Evolutionary conservation across 2,113 vertebrate genomes (phyloP).

Genomic region (Spea bombifrons): DNA sequence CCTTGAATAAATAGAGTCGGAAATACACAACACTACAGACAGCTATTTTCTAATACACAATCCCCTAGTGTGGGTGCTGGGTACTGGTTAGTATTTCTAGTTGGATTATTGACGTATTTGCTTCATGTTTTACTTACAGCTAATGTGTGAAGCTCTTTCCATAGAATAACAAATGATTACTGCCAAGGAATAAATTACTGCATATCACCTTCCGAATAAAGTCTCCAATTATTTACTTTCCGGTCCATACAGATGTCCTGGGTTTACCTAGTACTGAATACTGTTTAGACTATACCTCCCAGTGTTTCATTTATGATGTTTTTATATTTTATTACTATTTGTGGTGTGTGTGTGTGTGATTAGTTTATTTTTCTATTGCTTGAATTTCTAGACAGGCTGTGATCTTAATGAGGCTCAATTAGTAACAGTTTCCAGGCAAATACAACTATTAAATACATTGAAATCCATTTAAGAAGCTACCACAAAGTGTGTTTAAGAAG

Average conservation of each 20-base stretch:
- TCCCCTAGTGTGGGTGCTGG: not conserved
- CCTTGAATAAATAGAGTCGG: too few relatives aligned
- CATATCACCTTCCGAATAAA: constrained; percentile 42
- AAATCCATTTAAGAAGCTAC: constrained; percentile 32
- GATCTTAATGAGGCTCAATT: constrained; percentile 40
- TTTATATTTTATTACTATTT: constrained; percentile 42
- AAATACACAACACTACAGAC: too few relatives aligned
- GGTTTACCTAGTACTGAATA: constrained; percentile 37
- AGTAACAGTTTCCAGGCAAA: constrained; percentile 39
- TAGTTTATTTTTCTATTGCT: constrained; percentile 45
- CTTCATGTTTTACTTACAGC: constrained; percentile 16
- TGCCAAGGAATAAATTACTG: constrained; percentile 38
- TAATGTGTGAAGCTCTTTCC: constrained; percentile 38
- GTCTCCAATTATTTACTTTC: constrained; percentile 42
- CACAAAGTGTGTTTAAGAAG: constrained; percentile 22
- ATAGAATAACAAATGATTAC: constrained; percentile 37
- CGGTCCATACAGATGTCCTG: constrained; percentile 43
- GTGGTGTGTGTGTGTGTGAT: constrained; percentile 35
- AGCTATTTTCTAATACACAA: too few relatives aligned
- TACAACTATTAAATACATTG: constrained; percentile 37
- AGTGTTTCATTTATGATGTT: constrained; percentile 23
- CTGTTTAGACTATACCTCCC: constrained; percentile 36
- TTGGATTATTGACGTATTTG: not conserved
- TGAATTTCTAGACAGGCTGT: constrained; percentile 34
- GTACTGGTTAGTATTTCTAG: not conserved